These are phyloP conservation scores for Tridacna crocea DNA, from an alignment of 2,888 invertebrate species.

Conservation along the genomic window DNA sequence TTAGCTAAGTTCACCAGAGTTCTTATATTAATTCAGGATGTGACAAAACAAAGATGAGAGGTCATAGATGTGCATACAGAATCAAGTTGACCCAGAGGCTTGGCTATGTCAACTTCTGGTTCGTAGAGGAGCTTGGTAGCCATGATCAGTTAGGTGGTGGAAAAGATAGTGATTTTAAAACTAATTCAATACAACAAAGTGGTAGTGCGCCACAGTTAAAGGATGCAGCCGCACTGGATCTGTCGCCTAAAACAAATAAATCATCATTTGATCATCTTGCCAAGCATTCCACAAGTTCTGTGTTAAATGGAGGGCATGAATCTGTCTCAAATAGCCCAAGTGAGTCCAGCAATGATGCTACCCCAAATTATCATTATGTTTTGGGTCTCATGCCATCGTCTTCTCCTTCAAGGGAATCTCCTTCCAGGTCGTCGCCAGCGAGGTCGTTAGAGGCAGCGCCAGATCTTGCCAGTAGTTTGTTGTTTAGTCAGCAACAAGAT, in stretches of 20 bases:
- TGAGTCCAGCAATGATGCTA: conserved; percentile 20
- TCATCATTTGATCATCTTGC: conserved; percentile 37
- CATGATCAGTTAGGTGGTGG: conserved; percentile 66
- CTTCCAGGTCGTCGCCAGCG: conserved; percentile 23
- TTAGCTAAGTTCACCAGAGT: too few species aligned
- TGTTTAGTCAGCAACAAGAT: conserved; percentile 45
- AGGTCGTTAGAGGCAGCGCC: not conserved
- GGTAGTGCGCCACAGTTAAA: not conserved
- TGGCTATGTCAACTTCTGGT: conserved; percentile 78
- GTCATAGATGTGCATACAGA: conserved; percentile 78
- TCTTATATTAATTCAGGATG: conserved; percentile 66
- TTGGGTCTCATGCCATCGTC: conserved; percentile 51
- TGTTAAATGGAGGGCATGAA: conserved; percentile 32
- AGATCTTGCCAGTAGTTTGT: conserved; percentile 6
- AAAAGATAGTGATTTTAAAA: conserved; percentile 51
- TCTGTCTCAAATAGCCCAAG: conserved; percentile 44
- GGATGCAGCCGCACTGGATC: conserved; percentile 7
- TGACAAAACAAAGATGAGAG: conserved; percentile 77
- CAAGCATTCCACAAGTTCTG: conserved; percentile 29
- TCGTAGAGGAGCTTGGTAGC: conserved; percentile 78
- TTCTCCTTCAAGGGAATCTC: conserved; percentile 46
- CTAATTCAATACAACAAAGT: conserved; percentile 37
- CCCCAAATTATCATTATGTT: conserved; percentile 57
- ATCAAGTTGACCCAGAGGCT: conserved; percentile 79
- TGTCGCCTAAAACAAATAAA: conserved; percentile 18